These are phyloP conservation scores for Oryzias celebensis DNA, from an alignment of 2,113 vertebrate genomes.

Conservation along the genomic window DNA sequence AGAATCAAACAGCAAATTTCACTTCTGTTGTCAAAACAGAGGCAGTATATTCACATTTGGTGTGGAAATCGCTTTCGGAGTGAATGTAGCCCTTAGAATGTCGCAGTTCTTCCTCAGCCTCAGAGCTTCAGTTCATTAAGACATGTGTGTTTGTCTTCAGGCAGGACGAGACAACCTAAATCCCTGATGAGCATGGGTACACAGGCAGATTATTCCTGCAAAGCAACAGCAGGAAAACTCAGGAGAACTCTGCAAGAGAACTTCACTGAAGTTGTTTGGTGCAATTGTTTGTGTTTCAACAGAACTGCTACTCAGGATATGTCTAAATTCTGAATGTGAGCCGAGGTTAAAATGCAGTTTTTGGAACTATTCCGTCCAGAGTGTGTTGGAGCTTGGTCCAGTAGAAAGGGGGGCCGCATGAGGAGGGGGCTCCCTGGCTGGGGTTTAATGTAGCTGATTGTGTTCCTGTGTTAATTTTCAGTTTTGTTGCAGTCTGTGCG, in stretches of 20 bases:
- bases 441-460: conserved; percentile 94
- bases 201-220: conserved; percentile 47
- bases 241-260: background rate
- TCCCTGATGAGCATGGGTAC: conserved; percentile 27
- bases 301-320: too few species aligned
- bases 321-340: too few species aligned
- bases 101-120: conserved; percentile 32
- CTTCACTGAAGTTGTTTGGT: background rate
- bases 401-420: conserved; percentile 8
- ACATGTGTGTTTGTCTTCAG: conserved; percentile 56
- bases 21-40: too few species aligned
- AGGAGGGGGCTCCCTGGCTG: conserved; percentile 40
- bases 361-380: background rate
- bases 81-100: conserved; percentile 6
- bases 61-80: too few species aligned
- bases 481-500: conserved; percentile 91
- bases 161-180: conserved; percentile 55
- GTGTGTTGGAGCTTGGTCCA: background rate
- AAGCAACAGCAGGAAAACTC: conserved; percentile 6
- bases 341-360: background rate
- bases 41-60: too few species aligned
- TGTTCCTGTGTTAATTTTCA: conserved; percentile 95
- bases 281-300: too few species aligned
- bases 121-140: conserved; percentile 48
- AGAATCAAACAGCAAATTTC: too few species aligned